phyloP scores from a whole-genome alignment of 2,888 invertebrate genomes.

The Anodontia alba region DNA sequence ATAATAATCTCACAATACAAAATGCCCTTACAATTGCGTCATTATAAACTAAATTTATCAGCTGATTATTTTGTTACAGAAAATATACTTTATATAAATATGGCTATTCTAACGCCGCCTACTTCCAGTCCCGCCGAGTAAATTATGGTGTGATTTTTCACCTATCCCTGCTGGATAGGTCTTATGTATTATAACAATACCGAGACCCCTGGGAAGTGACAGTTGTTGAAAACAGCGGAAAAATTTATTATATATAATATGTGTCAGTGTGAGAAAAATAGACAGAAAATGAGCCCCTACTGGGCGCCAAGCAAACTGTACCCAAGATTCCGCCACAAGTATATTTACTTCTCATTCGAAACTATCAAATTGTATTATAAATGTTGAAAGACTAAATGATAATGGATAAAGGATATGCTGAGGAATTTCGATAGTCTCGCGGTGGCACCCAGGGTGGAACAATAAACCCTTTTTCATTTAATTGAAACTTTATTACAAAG shows the following conservation, averaged over 20 bases:
- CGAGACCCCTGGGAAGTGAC: neutral
- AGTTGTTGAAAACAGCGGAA: conserved; percentile 11
- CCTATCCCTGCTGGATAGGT: conserved; percentile 41
- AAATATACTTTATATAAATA: neutral
- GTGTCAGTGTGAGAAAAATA: conserved; percentile 7
- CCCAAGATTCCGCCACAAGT: conserved; percentile 45
- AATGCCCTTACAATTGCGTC: too few relatives aligned
- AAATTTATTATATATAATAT: conserved; percentile 2
- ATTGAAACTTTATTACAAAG: conserved; percentile 65
- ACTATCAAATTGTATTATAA: conserved; percentile 49
- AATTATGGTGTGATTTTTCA: conserved; percentile 56
- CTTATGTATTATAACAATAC: conserved; percentile 22
- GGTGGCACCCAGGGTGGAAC: conserved; percentile 40
- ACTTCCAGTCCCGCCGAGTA: conserved; percentile 20
- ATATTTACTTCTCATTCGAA: conserved; percentile 35
- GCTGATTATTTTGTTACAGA: too few relatives aligned
- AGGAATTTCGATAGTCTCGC: conserved; percentile 56
- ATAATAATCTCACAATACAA: too few relatives aligned
- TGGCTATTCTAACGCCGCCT: neutral
- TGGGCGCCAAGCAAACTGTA: conserved; percentile 17
- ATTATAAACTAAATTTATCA: too few relatives aligned
- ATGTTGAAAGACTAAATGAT: conserved; percentile 44
- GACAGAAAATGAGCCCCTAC: neutral
- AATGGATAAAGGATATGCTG: conserved; percentile 20
- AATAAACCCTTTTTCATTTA: conserved; percentile 54